Evolutionary conservation across 2,113 vertebrate species (phyloP).

Genomic region (Astur gentilis): DNA sequence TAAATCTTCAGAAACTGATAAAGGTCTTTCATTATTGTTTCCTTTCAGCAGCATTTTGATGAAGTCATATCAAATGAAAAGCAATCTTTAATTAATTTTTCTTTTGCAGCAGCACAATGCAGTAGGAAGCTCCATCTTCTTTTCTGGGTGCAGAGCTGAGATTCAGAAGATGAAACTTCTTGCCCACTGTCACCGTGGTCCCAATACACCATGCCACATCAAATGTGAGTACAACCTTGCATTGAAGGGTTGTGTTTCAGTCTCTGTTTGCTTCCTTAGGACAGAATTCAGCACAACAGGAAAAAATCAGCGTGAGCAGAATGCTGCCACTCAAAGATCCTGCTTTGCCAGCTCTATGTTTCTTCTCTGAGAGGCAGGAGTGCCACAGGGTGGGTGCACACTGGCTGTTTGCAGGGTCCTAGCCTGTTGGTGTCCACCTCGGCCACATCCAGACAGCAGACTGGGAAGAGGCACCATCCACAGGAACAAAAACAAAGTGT

Average conservation of each 20-base stretch:
- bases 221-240: neutral
- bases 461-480: neutral
- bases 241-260: neutral
- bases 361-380: rapidly evolving
- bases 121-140: neutral
- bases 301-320: neutral
- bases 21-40: neutral
- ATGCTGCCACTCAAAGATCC: neutral
- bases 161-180: neutral
- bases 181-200: neutral
- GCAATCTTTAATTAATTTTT: neutral
- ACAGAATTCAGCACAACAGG: neutral
- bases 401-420: neutral
- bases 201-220: rapidly evolving
- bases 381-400: rapidly evolving
- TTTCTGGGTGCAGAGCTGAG: neutral
- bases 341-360: neutral
- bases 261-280: neutral
- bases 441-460: neutral
- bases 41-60: neutral
- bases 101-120: neutral
- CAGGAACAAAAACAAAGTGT: neutral
- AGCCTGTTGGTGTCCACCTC: neutral
- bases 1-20: neutral
- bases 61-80: neutral